Evolutionary conservation across 2,888 invertebrate species (phyloP).

Genomic region (Drosophila cracens): DNA sequence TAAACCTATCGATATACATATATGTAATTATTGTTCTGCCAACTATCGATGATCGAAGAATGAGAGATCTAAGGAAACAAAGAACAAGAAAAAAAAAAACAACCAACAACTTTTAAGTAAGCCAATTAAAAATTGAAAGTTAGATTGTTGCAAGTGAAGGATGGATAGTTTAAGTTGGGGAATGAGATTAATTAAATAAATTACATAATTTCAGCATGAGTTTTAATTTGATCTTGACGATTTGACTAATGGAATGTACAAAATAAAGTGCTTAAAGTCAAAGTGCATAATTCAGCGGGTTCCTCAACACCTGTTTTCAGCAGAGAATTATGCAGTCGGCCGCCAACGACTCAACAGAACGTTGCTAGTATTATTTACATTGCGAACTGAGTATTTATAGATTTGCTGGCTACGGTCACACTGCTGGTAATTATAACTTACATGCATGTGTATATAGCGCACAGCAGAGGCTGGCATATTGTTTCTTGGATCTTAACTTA

Average conservation of each 20-base stretch:
- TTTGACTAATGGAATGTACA: background rate
- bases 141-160: background rate
- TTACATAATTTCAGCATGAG: background rate
- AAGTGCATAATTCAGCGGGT: background rate
- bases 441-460: constrained; percentile 34
- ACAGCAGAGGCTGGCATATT: constrained; percentile 34
- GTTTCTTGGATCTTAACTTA: constrained; percentile 44
- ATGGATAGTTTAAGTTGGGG: background rate
- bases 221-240: background rate
- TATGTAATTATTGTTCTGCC: background rate
- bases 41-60: background rate
- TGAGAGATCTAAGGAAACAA: background rate
- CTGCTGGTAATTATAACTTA: constrained; percentile 13
- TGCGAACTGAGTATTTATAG: background rate
- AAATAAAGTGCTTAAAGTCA: background rate
- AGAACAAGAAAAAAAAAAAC: background rate
- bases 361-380: constrained; percentile 18
- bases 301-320: background rate
- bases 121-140: background rate
- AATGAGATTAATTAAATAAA: background rate
- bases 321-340: background rate
- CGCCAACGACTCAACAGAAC: background rate
- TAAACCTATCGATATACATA: constrained; percentile 6
- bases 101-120: background rate
- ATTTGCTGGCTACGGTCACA: constrained; percentile 29